Evolutionary conservation across 2,797 vertebrate species (phyloP).

Genomic region (Anguilla pacifica): DNA sequence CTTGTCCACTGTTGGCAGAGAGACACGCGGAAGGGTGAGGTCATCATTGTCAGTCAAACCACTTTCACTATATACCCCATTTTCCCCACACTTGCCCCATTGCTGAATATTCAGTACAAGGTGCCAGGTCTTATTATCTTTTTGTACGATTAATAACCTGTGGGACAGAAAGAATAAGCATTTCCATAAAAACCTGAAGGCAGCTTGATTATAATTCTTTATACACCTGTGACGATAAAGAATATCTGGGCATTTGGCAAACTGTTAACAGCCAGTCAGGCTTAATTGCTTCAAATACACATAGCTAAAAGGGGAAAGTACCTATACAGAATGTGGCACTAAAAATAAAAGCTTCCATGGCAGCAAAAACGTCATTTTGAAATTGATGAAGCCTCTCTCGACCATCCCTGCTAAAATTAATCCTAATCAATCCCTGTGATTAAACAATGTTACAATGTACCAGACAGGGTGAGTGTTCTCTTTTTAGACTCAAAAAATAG

Average conservation of each 20-base stretch:
- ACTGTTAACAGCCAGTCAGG: not conserved
- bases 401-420: not conserved
- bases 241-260: not conserved
- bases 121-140: not conserved
- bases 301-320: not conserved
- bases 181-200: not conserved
- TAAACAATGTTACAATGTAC: not conserved
- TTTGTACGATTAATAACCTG: not conserved
- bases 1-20: conserved; percentile 4
- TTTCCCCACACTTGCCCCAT: not conserved
- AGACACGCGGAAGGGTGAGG: not conserved
- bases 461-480: not conserved
- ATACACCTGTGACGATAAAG: not conserved
- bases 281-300: not conserved
- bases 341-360: not conserved
- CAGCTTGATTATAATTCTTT: not conserved
- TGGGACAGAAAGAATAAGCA: not conserved
- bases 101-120: not conserved
- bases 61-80: not conserved
- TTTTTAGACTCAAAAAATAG: not conserved
- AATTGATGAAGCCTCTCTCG: not conserved
- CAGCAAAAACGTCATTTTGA: not conserved
- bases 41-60: not conserved
- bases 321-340: not conserved
- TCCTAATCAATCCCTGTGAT: not conserved